Evolutionary conservation across 2,888 invertebrate genomes (phyloP), one percentile per base, ranked within the genome.

Genomic region (Drosophila pseudotalamancana): DNA sequence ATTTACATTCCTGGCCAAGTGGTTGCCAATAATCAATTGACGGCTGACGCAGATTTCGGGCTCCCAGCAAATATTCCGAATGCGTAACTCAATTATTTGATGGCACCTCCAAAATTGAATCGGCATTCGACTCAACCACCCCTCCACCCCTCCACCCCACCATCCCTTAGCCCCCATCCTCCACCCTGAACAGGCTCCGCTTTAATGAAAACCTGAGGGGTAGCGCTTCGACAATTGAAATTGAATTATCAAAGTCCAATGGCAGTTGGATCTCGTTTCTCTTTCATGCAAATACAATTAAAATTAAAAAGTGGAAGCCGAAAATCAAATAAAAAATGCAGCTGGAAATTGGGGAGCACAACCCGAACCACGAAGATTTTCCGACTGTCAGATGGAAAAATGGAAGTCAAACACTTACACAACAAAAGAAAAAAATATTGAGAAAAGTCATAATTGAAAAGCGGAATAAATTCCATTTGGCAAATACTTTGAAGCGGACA

Each of bases 51-150:
- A 8, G 16, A 32, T 32, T 32, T 16, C 29, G 12, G 21, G 6
- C 14, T 2, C 18, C 9, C n/a, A n/a, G n/a, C n/a, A n/a, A n/a
- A n/a, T n/a, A n/a, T n/a, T n/a, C 12, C 45, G 32, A 68, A 54
- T 66, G 68, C 70, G 62, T 73, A 77, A 79, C 70, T 80, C 70
- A 84, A 80, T 84, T 84, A 77, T 65, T 68, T 68, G 81, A 63
- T 57, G 74, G 62, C 78, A 74, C 72, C 72, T 77, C 75, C 64
- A 77, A 67, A 84, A 84, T 74, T 74, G 75, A 84, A 84, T 81
- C 66, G 74, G 63, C 77, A 73, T 63, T 74, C 67, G 14, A 23
- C 5, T 43, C 45, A 37, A 12, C 4, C 18, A 12, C 19, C 12
- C 11, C 6, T 9, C 23, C 14, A 0, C 23, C 12, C 5, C 6